Evolutionary conservation across 2,888 invertebrate genomes (phyloP).

Genomic region (Chymomyza caudatula): DNA sequence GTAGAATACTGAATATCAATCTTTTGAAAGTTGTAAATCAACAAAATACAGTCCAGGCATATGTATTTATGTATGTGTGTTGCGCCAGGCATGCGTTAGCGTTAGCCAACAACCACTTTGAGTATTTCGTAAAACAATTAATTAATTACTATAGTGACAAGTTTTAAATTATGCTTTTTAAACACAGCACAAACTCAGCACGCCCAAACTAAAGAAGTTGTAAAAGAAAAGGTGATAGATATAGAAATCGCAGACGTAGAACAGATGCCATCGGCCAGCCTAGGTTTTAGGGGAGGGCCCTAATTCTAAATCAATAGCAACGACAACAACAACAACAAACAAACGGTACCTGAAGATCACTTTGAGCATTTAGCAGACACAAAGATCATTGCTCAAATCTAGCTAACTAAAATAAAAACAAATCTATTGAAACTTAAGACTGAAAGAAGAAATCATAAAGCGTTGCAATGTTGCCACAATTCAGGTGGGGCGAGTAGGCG

Average conservation of each 20-base stretch:
- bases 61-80: constrained; percentile 20
- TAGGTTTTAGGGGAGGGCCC: too few relatives aligned
- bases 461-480: constrained; percentile 37
- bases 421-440: constrained; percentile 15
- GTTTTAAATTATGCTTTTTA: background rate
- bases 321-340: constrained; percentile 32
- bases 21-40: background rate
- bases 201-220: background rate
- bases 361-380: constrained; percentile 60
- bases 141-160: background rate
- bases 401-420: constrained; percentile 1
- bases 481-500: constrained; percentile 9
- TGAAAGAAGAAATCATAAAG: constrained; percentile 4
- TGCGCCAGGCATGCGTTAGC: constrained; percentile 22
- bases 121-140: background rate
- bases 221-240: background rate
- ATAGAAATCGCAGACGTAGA: background rate
- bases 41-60: background rate
- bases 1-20: background rate
- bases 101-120: constrained; percentile 8
- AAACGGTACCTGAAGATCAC: constrained; percentile 65
- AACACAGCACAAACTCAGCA: background rate
- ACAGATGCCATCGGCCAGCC: background rate
- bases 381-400: constrained; percentile 47
- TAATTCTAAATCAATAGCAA: constrained; percentile 17